Evolutionary conservation across 2,888 invertebrate genomes (phyloP).

Genomic region (Malthinus seriepunctatus): DNA sequence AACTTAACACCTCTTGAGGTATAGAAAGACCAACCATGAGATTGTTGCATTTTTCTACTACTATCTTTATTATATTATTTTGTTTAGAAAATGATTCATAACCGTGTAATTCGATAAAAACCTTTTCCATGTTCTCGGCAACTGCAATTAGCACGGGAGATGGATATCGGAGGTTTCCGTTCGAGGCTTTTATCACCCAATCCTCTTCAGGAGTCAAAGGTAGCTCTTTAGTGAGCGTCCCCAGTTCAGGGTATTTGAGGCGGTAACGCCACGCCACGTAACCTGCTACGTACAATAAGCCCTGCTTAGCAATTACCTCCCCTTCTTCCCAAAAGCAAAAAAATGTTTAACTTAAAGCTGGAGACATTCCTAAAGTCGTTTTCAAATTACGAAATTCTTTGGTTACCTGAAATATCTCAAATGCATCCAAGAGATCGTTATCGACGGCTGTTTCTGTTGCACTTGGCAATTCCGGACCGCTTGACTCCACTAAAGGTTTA

Average conservation of each 20-base stretch:
- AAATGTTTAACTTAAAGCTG: not conserved
- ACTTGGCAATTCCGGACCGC: not conserved
- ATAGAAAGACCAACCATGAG: not conserved
- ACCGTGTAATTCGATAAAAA: not conserved
- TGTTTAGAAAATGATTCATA: not conserved
- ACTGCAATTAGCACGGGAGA: not conserved
- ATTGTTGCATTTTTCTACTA: not conserved
- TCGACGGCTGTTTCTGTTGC: not conserved
- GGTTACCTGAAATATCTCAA: not conserved
- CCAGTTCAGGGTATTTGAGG: not conserved
- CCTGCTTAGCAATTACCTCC: not conserved
- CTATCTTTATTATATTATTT: not conserved
- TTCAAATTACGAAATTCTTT: not conserved
- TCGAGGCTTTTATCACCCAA: not conserved
- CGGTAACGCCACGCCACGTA: not conserved
- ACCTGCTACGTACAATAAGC: slow-evolving; percentile 7
- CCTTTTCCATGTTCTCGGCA: not conserved
- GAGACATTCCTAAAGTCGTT: not conserved
- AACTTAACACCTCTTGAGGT: not conserved
- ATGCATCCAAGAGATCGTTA: not conserved
- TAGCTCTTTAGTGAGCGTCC: not conserved
- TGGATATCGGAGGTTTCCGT: not conserved
- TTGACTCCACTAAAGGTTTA: not conserved
- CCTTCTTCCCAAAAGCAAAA: not conserved
- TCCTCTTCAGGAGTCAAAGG: not conserved